These are phyloP conservation scores for Callimorpha dominula DNA, from an alignment of 2,888 invertebrate genomes.

Conservation along the genomic window DNA sequence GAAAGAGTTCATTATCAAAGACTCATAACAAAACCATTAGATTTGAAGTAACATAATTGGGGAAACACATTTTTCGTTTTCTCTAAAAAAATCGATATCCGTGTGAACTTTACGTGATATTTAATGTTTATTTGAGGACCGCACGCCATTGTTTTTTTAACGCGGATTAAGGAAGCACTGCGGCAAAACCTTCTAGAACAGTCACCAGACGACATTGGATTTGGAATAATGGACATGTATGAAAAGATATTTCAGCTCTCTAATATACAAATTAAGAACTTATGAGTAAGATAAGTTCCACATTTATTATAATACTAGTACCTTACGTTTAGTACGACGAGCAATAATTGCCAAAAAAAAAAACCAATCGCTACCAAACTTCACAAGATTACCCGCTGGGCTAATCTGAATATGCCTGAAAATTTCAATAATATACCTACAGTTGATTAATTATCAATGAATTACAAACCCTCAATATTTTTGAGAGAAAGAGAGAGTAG, in stretches of 20 bases:
- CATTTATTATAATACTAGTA: too few species aligned
- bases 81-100: constrained; percentile 3
- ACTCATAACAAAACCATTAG: neutral
- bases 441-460: too few species aligned
- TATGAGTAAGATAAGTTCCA: too few species aligned
- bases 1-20: neutral
- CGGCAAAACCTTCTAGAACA: neutral
- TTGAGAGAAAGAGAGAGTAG: neutral
- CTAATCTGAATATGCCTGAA: too few species aligned
- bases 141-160: constrained; percentile 2
- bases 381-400: too few species aligned
- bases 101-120: constrained; percentile 1
- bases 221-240: too few species aligned
- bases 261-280: neutral
- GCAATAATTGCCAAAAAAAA: too few species aligned
- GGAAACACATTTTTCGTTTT: neutral
- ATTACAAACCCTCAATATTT: too few species aligned
- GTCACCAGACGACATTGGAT: neutral
- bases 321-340: too few species aligned
- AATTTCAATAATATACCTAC: too few species aligned
- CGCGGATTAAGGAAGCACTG: neutral
- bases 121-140: constrained; percentile 6
- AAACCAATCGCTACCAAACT: too few species aligned
- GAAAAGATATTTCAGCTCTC: neutral
- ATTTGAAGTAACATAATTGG: neutral